phyloP scores from a whole-genome alignment of 2,113 vertebrate species.

The Megaceryle torquata region DNA sequence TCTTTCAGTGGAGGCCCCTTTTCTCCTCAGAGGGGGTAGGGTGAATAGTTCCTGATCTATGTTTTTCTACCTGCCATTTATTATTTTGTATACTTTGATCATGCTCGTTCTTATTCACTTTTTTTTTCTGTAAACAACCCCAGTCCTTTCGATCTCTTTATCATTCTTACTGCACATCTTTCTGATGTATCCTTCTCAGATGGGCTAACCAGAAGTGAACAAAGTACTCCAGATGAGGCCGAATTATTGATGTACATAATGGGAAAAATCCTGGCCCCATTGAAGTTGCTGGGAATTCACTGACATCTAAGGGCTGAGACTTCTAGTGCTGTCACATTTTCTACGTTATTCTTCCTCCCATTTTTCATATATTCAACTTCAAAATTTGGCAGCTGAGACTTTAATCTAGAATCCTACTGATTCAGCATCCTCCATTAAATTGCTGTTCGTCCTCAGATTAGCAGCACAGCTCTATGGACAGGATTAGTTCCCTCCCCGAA shows the following conservation, averaged over 20 bases:
- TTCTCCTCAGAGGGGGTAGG: background rate
- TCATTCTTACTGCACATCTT: background rate
- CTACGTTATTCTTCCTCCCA: background rate
- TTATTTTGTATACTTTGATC: background rate
- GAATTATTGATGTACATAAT: background rate
- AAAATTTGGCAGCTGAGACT: slow-evolving; percentile 5
- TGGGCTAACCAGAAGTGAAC: background rate
- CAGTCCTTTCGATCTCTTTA: background rate
- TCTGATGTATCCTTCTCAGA: background rate
- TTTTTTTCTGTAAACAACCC: background rate
- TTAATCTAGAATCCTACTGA: background rate
- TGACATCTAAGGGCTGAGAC: background rate
- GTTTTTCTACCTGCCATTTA: background rate
- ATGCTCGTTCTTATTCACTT: background rate
- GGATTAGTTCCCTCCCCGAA: background rate
- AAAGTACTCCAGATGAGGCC: background rate
- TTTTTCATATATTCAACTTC: background rate
- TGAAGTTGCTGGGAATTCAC: background rate
- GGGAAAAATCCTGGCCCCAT: background rate
- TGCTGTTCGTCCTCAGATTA: background rate
- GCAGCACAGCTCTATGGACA: background rate
- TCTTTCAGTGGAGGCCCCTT: background rate
- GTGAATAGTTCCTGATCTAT: background rate
- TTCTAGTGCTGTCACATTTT: background rate
- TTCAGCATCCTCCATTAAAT: background rate